Conservation (phyloP, 2,113 vertebrate genomes). For the Datnioides undecimradiatus region DNA sequence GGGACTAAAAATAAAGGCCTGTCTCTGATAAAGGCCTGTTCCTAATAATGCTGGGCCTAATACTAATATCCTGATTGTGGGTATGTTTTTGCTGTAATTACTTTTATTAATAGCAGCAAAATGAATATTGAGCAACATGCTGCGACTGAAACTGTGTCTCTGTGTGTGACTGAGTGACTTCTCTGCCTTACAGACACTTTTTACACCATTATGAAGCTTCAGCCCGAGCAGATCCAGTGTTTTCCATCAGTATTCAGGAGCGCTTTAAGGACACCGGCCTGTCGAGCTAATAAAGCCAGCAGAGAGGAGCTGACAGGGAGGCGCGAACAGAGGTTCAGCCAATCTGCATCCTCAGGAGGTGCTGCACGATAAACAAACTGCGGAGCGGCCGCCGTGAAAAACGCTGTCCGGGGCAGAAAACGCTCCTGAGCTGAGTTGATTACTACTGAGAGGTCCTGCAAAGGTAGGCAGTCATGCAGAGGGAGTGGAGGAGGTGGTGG, state of each 20-base stretch:
- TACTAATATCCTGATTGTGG: no score
- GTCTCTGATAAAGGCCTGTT: no score
- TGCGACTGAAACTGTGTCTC: no score
- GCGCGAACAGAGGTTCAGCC: conserved; percentile 12
- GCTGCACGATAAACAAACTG: conserved; percentile 60
- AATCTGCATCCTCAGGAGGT: conserved; percentile 59
- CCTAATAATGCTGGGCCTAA: no score
- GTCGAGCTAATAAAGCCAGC: neutral
- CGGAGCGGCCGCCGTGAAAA: conserved; percentile 3
- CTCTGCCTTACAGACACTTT: neutral
- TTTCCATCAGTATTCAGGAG: neutral
- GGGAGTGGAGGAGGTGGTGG: neutral
- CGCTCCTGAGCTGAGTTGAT: conserved; percentile 70
- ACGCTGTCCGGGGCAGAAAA: conserved; percentile 59
- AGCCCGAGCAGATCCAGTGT: neutral
- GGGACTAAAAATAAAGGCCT: no score
- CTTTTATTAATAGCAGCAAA: no score
- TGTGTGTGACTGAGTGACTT: no score
- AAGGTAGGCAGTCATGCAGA: conserved; percentile 56
- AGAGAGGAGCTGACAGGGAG: neutral
- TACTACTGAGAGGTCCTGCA: conserved; percentile 75
- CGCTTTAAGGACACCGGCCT: neutral
- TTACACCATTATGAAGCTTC: neutral
- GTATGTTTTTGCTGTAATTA: no score
- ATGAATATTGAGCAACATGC: no score